Conservation (phyloP, 2,888 invertebrate species). For the Tridacna crocea region DNA sequence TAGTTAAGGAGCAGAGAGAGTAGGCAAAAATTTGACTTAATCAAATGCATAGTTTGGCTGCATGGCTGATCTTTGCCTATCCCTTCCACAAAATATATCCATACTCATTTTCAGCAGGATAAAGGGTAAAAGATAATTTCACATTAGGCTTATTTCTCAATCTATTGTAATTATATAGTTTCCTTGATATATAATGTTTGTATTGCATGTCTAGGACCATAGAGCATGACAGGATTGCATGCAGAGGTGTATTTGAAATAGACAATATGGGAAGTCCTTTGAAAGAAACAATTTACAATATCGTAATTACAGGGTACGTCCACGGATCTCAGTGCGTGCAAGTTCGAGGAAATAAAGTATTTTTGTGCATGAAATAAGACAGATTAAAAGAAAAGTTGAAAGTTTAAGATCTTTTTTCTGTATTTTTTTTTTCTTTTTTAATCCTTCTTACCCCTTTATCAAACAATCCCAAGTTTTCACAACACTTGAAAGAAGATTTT, state of each 20-base stretch:
- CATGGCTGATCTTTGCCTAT: no score
- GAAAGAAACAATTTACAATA: slow-evolving; percentile 59
- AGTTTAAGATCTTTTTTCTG: no score
- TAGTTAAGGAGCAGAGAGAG: no score
- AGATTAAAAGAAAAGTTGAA: background rate
- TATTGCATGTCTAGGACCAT: slow-evolving; percentile 45
- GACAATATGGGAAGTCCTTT: slow-evolving; percentile 37
- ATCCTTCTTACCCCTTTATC: no score
- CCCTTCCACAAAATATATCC: no score
- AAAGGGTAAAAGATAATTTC: no score
- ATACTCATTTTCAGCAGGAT: no score
- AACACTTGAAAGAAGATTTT: no score
- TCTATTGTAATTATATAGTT: slow-evolving; percentile 49
- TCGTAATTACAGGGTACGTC: slow-evolving; percentile 43
- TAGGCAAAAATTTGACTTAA: no score
- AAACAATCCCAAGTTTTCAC: no score
- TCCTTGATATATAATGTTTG: slow-evolving; percentile 36
- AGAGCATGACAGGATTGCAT: slow-evolving; percentile 43
- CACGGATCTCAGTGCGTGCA: slow-evolving; percentile 1
- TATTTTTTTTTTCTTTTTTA: no score
- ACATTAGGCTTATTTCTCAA: slow-evolving; percentile 39
- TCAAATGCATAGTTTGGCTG: no score
- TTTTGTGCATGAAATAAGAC: background rate
- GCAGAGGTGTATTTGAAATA: slow-evolving; percentile 31
- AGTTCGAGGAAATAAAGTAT: slow-evolving; percentile 2